Evolutionary conservation across 2,113 vertebrate genomes (phyloP).

Genomic region (Pipra filicauda): DNA sequence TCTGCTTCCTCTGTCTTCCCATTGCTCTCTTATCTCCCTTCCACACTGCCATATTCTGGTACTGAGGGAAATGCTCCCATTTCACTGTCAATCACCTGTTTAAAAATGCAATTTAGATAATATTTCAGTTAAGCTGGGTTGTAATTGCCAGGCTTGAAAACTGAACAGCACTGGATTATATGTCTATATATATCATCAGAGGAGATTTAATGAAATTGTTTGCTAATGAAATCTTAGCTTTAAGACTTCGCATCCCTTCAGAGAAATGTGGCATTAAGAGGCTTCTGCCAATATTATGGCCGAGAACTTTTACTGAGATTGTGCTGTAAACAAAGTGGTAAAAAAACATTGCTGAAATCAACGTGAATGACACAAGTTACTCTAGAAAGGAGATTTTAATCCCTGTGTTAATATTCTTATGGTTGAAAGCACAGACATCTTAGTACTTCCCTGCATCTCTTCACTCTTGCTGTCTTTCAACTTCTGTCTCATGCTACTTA

Average conservation of each 20-base stretch:
- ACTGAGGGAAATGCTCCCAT: not conserved
- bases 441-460: not conserved
- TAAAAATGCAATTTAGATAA: constrained; percentile 28
- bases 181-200: constrained; percentile 37
- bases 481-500: not conserved
- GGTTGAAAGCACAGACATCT: not conserved
- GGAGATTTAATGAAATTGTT: constrained; percentile 39
- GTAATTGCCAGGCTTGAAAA: constrained; percentile 6
- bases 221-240: constrained; percentile 37
- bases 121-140: constrained; percentile 28
- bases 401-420: not conserved
- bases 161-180: constrained; percentile 7
- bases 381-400: not conserved
- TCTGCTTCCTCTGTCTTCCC: not conserved
- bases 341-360: not conserved
- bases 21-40: not conserved
- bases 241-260: constrained; percentile 46
- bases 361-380: not conserved
- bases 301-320: not conserved
- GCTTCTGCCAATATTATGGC: not conserved
- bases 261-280: not conserved
- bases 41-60: not conserved
- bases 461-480: not conserved
- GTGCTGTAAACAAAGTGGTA: not conserved
- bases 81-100: not conserved